Conservation (phyloP, 2,113 vertebrate genomes). For the Seriola dumerili region DNA sequence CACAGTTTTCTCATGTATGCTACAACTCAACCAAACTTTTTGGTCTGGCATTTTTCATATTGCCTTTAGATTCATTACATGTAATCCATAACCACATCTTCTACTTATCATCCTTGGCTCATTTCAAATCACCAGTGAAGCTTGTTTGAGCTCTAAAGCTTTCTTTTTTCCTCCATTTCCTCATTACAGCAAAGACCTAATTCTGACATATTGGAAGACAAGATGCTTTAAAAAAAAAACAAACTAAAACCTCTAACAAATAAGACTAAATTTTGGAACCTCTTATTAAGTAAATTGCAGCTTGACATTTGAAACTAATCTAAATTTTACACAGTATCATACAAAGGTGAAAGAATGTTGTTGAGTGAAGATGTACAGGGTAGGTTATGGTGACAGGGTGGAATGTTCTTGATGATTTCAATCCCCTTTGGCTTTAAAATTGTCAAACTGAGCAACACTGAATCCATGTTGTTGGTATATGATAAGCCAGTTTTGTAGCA, state of each 20-base stretch:
- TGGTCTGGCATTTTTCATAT: not conserved
- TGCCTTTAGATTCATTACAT: not conserved
- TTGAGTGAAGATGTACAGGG: not conserved
- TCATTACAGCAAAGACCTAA: not conserved
- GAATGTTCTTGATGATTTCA: not conserved
- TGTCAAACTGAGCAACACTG: too few relatives aligned
- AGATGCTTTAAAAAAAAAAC: not conserved
- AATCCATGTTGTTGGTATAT: not conserved
- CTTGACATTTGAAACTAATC: not conserved
- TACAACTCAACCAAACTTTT: not conserved
- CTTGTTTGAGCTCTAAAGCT: not conserved
- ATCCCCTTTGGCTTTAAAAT: not conserved
- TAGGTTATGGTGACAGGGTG: not conserved
- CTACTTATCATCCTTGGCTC: not conserved
- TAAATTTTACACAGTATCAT: not conserved
- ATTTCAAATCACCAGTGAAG: not conserved
- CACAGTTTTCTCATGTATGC: not conserved
- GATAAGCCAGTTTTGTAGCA: conserved; percentile 1
- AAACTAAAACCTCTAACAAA: too few relatives aligned
- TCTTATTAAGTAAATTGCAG: not conserved
- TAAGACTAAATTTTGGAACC: not conserved
- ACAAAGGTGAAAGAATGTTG: not conserved
- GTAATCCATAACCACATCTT: not conserved
- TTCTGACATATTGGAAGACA: not conserved
- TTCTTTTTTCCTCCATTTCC: not conserved